These are phyloP conservation scores for Onthophagus sagittarius DNA, from an alignment of 2,888 invertebrate genomes.

Conservation along the genomic window DNA sequence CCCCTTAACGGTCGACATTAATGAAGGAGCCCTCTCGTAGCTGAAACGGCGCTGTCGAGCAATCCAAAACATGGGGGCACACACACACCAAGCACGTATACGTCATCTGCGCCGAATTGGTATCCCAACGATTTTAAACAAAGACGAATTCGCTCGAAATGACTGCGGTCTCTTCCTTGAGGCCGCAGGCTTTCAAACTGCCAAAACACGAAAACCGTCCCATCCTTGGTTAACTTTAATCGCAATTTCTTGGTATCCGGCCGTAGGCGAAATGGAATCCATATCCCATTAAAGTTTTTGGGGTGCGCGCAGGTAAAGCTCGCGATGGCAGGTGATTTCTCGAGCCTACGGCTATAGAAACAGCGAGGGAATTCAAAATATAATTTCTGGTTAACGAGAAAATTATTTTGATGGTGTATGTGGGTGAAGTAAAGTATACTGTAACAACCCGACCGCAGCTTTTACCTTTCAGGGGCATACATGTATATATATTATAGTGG, in stretches of 20 bases:
- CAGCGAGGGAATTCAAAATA: not conserved
- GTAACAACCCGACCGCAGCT: not conserved
- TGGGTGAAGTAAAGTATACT: not conserved
- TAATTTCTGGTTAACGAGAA: not conserved
- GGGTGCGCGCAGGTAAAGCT: conserved; percentile 5
- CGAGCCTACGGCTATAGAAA: not conserved
- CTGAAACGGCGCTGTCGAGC: not conserved
- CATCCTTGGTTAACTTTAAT: conserved; percentile 31
- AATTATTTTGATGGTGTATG: not conserved
- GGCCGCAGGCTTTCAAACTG: not conserved
- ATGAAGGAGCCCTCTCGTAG: conserved; percentile 25
- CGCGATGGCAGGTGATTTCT: not conserved
- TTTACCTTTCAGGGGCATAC: not conserved
- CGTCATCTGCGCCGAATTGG: not conserved
- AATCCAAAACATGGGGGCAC: not conserved
- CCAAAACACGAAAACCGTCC: not conserved
- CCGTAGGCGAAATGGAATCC: conserved; percentile 19
- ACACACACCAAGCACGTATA: not conserved
- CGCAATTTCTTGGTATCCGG: conserved; percentile 31
- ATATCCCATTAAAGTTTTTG: conserved; percentile 26
- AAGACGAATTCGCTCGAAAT: not conserved
- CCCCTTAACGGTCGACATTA: conserved; percentile 27
- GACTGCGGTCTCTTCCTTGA: not conserved
- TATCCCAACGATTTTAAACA: not conserved
- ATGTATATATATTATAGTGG: not conserved